Evolutionary conservation across 1,140 invertebrate genomes (phyloP).

Genomic region (Ceratitis capitata): DNA sequence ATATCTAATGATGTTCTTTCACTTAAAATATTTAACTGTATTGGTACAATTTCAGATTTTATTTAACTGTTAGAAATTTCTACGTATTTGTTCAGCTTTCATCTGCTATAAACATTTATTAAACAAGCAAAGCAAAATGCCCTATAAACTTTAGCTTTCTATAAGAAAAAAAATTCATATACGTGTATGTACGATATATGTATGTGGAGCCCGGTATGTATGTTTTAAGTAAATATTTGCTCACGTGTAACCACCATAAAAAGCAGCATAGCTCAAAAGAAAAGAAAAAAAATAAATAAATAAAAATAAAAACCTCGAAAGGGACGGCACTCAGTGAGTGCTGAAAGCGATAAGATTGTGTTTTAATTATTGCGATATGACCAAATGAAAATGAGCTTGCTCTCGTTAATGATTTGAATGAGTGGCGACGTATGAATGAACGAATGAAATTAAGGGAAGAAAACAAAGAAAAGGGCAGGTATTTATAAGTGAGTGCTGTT

Average conservation of each 20-base stretch:
- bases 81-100: no score
- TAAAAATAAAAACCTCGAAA: neutral
- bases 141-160: neutral
- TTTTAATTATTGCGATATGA: constrained; percentile 36
- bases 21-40: no score
- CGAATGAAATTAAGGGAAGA: no score
- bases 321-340: constrained; percentile 5
- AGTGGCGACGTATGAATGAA: neutral
- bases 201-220: no score
- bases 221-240: no score
- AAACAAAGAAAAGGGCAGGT: neutral
- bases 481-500: neutral
- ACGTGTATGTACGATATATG: neutral
- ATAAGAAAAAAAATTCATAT: neutral
- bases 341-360: constrained; percentile 11
- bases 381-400: neutral
- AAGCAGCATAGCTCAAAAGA: neutral
- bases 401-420: neutral
- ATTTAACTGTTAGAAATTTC: no score
- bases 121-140: no score
- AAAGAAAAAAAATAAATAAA: no score
- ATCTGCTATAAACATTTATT: no score
- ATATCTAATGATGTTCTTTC: no score
- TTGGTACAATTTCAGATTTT: no score
- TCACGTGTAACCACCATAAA: no score